phyloP scores from a whole-genome alignment of 2,797 vertebrate species.

The Phrynocephalus guinanensis region DNA sequence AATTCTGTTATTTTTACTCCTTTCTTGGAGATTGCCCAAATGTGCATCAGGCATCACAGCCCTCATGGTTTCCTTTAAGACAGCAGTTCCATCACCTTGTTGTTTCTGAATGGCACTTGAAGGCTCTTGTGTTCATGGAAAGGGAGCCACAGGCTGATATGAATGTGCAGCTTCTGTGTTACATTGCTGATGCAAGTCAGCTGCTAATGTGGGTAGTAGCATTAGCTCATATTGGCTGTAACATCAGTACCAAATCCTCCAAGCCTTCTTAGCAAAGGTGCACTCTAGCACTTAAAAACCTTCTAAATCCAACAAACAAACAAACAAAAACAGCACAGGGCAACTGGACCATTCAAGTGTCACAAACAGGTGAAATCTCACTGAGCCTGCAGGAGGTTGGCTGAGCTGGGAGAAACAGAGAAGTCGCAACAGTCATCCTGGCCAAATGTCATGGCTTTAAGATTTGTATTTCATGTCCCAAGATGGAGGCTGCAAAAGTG shows the following conservation, averaged over 20 bases:
- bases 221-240: not conserved
- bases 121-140: not conserved
- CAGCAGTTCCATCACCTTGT: not conserved
- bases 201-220: not conserved
- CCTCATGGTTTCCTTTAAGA: not conserved
- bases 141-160: not conserved
- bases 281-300: not conserved
- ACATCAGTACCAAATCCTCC: not conserved
- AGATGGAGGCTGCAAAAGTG: not conserved
- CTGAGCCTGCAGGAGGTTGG: no score
- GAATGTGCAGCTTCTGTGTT: not conserved
- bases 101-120: not conserved
- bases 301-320: no score
- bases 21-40: not conserved
- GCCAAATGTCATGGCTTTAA: no score
- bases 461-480: no score
- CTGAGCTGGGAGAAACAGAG: no score
- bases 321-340: no score
- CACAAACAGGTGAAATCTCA: no score
- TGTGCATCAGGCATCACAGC: not conserved
- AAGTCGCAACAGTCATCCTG: no score
- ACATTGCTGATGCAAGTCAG: not conserved
- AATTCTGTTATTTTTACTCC: not conserved
- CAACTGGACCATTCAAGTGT: no score
- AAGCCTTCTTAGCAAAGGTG: not conserved